phyloP scores from a whole-genome alignment of 2,113 vertebrate genomes.

The Chauna torquata region DNA sequence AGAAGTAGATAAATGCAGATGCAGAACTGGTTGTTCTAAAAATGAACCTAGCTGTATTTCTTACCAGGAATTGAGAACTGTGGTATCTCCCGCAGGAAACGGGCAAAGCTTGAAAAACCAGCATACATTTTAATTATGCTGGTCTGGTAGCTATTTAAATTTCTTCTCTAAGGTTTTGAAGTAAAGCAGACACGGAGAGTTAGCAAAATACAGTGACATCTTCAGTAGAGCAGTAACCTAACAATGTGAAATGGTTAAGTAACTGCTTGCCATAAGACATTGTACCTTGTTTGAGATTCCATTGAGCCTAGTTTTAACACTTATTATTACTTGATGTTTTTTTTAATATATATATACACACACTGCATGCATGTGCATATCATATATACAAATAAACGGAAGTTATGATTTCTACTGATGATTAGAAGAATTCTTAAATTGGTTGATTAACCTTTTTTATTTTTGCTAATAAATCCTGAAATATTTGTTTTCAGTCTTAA shows the following conservation, averaged over 20 bases:
- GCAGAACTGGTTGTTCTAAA: slow-evolving; percentile 1
- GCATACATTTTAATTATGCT: background rate
- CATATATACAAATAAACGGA: background rate
- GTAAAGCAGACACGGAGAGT: background rate
- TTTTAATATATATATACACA: background rate
- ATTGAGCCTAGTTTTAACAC: background rate
- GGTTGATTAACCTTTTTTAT: background rate
- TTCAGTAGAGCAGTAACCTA: background rate
- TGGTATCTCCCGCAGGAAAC: slow-evolving; percentile 2
- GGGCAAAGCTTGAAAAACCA: slow-evolving; percentile 6
- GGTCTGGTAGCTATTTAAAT: background rate
- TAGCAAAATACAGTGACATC: background rate
- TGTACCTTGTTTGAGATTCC: background rate
- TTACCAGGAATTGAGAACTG: background rate
- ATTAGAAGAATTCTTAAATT: background rate
- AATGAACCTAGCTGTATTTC: background rate
- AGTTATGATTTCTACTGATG: background rate
- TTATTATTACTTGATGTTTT: background rate
- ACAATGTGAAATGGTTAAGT: background rate
- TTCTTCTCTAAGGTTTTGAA: background rate
- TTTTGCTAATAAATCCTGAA: background rate
- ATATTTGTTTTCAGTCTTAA: background rate
- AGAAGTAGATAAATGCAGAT: background rate
- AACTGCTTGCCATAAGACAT: background rate
- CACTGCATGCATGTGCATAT: background rate